phyloP scores from a whole-genome alignment of 1,140 invertebrate genomes.

The Euwallacea similis region DNA sequence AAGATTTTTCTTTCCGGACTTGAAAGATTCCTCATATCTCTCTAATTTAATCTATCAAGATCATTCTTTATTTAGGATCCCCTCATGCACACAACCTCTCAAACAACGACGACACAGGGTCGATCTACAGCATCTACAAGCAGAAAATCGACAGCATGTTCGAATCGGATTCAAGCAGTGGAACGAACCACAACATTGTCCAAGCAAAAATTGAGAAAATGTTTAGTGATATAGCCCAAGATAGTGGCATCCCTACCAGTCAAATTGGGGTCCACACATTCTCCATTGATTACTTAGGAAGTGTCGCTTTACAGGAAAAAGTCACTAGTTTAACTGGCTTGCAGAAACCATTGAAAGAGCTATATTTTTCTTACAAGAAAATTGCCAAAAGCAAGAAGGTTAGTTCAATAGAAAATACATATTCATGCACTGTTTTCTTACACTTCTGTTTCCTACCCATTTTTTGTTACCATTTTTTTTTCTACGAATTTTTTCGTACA shows the following conservation, averaged over 20 bases:
- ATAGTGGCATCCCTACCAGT: conserved; percentile 55
- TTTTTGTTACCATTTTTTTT: neutral
- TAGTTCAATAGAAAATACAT: neutral
- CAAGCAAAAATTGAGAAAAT: conserved; percentile 84
- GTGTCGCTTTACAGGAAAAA: conserved; percentile 72
- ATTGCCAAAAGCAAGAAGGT: conserved; percentile 54
- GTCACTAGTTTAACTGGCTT: conserved; percentile 80
- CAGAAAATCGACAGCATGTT: conserved; percentile 83
- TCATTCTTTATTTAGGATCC: too few relatives aligned
- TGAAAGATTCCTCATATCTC: too few relatives aligned
- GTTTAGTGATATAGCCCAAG: conserved; percentile 78
- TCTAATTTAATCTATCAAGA: too few relatives aligned
- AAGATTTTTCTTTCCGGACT: too few relatives aligned
- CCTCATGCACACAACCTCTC: neutral
- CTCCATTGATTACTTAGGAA: conserved; percentile 80
- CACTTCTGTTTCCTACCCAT: too few relatives aligned
- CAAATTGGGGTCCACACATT: conserved; percentile 60
- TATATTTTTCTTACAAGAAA: conserved; percentile 71
- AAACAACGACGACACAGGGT: conserved; percentile 56
- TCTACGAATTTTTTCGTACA: neutral
- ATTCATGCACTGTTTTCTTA: neutral
- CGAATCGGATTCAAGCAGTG: conserved; percentile 63
- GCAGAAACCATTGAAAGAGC: conserved; percentile 75
- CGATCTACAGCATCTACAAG: conserved; percentile 70
- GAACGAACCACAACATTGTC: conserved; percentile 68